A percentile compares a stretch with the other conserved stretches of the same genome.
Conservation (phyloP, 2,888 invertebrate genomes). For the Folsomia manolachei region DNA sequence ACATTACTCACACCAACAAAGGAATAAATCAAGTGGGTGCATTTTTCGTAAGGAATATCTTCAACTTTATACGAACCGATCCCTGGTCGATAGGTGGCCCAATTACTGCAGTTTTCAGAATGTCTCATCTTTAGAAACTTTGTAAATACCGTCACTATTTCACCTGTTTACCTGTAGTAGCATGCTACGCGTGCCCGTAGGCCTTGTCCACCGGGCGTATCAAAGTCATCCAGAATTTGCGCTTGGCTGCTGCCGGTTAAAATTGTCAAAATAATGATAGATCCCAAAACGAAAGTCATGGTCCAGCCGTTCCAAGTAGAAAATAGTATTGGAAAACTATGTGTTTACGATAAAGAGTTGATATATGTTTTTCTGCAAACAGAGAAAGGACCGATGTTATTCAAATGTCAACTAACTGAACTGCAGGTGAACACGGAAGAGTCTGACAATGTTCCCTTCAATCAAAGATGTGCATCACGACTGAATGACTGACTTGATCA, state of each 20-base stretch:
- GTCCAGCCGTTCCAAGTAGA: too few species aligned
- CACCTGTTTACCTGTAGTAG: too few species aligned
- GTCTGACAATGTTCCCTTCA: background rate
- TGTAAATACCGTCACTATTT: too few species aligned
- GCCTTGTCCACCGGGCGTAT: conserved; percentile 42
- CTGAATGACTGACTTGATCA: conserved; percentile 15
- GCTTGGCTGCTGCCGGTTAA: too few species aligned
- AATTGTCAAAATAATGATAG: too few species aligned
- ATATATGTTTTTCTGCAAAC: too few species aligned
- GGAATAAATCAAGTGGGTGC: conserved; percentile 83
- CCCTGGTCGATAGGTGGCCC: conserved; percentile 78
- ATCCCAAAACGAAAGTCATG: too few species aligned
- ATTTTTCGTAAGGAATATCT: conserved; percentile 76
- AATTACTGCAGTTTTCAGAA: too few species aligned
- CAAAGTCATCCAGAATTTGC: conserved; percentile 21
- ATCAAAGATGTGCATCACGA: conserved; percentile 1
- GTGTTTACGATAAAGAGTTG: too few species aligned
- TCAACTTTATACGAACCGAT: conserved; percentile 78
- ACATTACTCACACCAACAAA: conserved; percentile 81
- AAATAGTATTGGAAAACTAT: too few species aligned
- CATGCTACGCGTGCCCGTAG: conserved; percentile 53
- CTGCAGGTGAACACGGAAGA: background rate
- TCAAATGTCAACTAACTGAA: background rate
- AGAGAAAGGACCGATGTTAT: background rate
- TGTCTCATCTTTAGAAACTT: too few species aligned